Evolutionary conservation across 2,113 vertebrate genomes (phyloP).

Genomic region (Macrotis lagotis): DNA sequence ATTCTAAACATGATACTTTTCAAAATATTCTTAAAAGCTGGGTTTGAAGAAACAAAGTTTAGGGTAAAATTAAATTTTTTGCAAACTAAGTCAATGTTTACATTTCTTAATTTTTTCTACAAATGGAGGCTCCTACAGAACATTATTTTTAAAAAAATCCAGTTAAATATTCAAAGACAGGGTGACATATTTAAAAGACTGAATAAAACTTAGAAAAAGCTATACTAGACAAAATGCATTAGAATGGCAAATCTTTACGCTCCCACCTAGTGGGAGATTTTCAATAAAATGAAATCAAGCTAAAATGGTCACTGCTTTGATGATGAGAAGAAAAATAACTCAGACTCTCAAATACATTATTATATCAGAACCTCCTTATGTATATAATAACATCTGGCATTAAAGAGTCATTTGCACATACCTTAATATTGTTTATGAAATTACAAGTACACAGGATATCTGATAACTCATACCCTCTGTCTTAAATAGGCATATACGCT

Average conservation of each 20-base stretch:
- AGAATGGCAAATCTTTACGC: constrained; percentile 68
- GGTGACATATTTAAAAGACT: constrained; percentile 65
- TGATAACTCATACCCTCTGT: constrained; percentile 58
- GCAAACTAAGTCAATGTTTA: constrained; percentile 24
- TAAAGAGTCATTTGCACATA: constrained; percentile 66
- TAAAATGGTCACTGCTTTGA: constrained; percentile 68
- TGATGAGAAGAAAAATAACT: constrained; percentile 63
- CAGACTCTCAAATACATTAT: constrained; percentile 63
- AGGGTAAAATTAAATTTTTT: constrained; percentile 67
- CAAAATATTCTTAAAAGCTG: constrained; percentile 38
- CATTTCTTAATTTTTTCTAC: constrained; percentile 25
- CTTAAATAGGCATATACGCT: constrained; percentile 64
- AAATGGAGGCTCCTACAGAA: constrained; percentile 39
- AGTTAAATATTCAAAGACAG: constrained; percentile 53
- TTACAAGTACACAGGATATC: constrained; percentile 42
- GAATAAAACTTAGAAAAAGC: constrained; percentile 70
- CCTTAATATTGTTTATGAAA: constrained; percentile 76
- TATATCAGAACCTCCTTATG: constrained; percentile 60
- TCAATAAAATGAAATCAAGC: constrained; percentile 74
- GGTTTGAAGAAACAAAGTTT: constrained; percentile 48
- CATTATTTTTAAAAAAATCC: constrained; percentile 9
- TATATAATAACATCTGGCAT: constrained; percentile 64
- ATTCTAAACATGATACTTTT: constrained; percentile 6
- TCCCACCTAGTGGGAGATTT: constrained; percentile 60
- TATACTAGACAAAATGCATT: constrained; percentile 65